Conservation (phyloP, 1,140 invertebrate genomes). For the Pseudomyrmex cubaensis region DNA sequence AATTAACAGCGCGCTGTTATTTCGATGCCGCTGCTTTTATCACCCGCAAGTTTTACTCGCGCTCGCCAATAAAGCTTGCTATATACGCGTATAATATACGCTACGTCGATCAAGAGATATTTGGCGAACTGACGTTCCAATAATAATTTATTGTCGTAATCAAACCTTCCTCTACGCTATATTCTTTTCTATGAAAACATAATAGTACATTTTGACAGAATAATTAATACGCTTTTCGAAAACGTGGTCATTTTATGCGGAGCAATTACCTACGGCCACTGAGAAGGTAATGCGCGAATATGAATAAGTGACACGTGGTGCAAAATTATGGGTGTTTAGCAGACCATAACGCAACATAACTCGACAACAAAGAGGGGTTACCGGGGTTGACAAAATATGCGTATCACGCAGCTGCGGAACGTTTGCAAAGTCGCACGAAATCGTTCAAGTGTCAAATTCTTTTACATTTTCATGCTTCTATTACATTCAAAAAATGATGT, state of each 20-base stretch:
- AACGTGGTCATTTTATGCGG: constrained; percentile 9
- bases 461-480: constrained; percentile 2
- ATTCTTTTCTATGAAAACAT: not conserved
- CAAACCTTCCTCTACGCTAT: not conserved
- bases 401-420: constrained; percentile 72
- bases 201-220: not conserved
- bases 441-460: constrained; percentile 63
- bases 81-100: constrained; percentile 58
- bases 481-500: not conserved
- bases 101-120: constrained; percentile 68
- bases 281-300: constrained; percentile 74
- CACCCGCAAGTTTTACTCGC: constrained; percentile 66
- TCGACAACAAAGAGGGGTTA: constrained; percentile 68
- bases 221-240: constrained; percentile 14
- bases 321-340: constrained; percentile 83
- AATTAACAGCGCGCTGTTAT: constrained; percentile 69
- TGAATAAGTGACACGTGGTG: constrained; percentile 82
- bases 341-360: constrained; percentile 77
- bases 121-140: constrained; percentile 65
- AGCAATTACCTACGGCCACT: constrained; percentile 62
- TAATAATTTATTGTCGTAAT: constrained; percentile 63
- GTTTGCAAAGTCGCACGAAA: constrained; percentile 75
- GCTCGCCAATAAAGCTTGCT: constrained; percentile 58
- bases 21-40: constrained; percentile 64
- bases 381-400: constrained; percentile 63